Base-by-base conservation (phyloP, 53 echinoderm and acorn worm genomes). In the Holothuria leucospilota region DNA sequence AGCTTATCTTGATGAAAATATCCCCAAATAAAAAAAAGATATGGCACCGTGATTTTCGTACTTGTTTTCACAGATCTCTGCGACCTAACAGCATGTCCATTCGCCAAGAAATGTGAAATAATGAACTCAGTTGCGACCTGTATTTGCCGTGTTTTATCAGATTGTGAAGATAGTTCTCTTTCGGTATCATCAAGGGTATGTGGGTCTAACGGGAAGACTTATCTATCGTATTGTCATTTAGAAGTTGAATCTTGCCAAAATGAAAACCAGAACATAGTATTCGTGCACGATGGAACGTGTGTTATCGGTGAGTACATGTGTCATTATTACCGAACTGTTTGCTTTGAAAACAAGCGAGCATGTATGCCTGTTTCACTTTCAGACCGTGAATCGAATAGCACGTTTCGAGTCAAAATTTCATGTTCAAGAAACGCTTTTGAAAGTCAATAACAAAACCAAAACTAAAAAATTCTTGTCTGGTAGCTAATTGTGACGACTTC, bases 51-150 rank as follows among this genome's bases (percentile, higher is more conserved):
- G 3, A 42, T 6, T 49, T 49, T 56, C 56, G 8, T 56, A 5
- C 15, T 0, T 18, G 4, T 56, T 56, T 75, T 11, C 20, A 40
- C 20, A 75, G 75, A 11, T 51, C 0, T 75, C 24, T 75, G 75
- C 26, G 20, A 39, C 20, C 26, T 51, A 27, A 75, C 2, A 52
- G 21, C 51, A 24, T 75, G 75, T 13, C 51, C 75, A 20, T 51
- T 75, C 75, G 75, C 23, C 21, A 46, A 49, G 23, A 75, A 75
- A 75, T 75, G 75, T 52, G 21, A 75, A n/a, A 52, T 75, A 21
- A 42, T 75, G 7, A 52, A 21, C 51, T 23, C 23, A 23, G 39
- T 26, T 6, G 75, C 75, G 3, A 27, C n/a, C 51, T 75, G 75
- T 52, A 25, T 75, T 24, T 75, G 75, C 28, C 75, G 49, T 21